Base-by-base conservation (phyloP, 2,113 vertebrate genomes). In the Phylloscopus whistleri region DNA sequence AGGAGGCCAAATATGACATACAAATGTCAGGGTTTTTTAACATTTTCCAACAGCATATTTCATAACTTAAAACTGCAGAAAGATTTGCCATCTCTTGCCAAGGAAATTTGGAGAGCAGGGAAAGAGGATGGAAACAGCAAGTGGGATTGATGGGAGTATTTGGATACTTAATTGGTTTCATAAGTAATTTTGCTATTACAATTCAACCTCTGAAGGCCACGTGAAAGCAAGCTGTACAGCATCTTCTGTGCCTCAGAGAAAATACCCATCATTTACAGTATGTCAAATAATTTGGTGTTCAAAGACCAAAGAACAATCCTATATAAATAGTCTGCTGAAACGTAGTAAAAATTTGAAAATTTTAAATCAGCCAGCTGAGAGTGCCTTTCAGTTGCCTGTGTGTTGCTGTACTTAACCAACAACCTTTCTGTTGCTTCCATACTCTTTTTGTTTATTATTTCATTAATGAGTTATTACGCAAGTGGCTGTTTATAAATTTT, bases 11-110 rank as follows among this genome's bases (percentile, higher is more conserved):
- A 49, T 39, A 31, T 7, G 9, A 26, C 17, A 26, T 84, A 62
- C 2, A 41, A 35, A 44, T 33, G 1, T 37, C 21, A 49, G 12
- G 1, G 2, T 0, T 3, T 33, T 84, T 74, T 27, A 68, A 41
- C 10, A 6, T 46, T 75, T 93, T 89, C 27, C 16, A 68, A 26
- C 31, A 73, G 14, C 4, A 11, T 51, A 73, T 95, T 89, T 93
- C 0, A 6, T 73, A 82, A 72, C 9, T 67, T 73, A 33, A 1
- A 66, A 73, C 16, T 48, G 14, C 21, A 46, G 66, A 87, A 82
- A 72, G 4, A 64, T 51, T 11, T 35, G 16, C 24, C 4, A 6
- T 37, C 30, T 67, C 64, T 87, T 67, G 16, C 22, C 66, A 86
- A 44, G 41, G 39, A 84, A 69, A 67, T 46, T 2, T 56, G 41